Percentiles rank a stretch among this genome's conserved stretches.
These are phyloP conservation scores for Platyscapa corneri DNA, from an alignment of 1,140 invertebrate genomes.

Conservation along the genomic window DNA sequence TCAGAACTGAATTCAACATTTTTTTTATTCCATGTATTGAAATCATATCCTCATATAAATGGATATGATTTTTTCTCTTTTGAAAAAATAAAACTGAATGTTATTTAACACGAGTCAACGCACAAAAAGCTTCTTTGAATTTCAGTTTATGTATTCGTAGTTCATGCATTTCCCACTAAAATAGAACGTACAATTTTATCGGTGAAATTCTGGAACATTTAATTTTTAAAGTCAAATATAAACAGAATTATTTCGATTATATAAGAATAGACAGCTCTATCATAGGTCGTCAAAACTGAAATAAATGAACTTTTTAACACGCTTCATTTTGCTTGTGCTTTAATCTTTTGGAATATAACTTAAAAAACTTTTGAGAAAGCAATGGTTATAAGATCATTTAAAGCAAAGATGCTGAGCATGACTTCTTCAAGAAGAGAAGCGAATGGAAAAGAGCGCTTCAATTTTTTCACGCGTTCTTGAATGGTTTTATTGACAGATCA, in stretches of 20 bases:
- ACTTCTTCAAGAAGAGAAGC: background rate
- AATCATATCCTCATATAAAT: background rate
- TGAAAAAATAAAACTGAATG: background rate
- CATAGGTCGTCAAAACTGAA: background rate
- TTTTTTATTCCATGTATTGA: no score
- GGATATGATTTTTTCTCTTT: background rate
- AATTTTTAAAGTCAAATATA: background rate
- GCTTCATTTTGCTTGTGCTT: no score
- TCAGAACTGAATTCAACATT: no score
- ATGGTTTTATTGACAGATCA: slow-evolving; percentile 23
- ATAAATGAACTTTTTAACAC: no score
- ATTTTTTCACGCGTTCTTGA: background rate
- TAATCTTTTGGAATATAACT: background rate
- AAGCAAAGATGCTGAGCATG: no score
- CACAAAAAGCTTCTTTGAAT: background rate
- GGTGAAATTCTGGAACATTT: background rate
- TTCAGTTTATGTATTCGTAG: background rate
- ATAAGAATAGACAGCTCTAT: background rate
- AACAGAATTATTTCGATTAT: background rate
- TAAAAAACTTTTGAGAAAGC: no score
- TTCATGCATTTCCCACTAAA: background rate
- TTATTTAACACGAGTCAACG: background rate
- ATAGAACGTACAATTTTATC: background rate
- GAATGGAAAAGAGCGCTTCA: background rate
- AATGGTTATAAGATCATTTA: no score